Conservation (phyloP, 2,113 vertebrate genomes). For the Vulpes vulpes region DNA sequence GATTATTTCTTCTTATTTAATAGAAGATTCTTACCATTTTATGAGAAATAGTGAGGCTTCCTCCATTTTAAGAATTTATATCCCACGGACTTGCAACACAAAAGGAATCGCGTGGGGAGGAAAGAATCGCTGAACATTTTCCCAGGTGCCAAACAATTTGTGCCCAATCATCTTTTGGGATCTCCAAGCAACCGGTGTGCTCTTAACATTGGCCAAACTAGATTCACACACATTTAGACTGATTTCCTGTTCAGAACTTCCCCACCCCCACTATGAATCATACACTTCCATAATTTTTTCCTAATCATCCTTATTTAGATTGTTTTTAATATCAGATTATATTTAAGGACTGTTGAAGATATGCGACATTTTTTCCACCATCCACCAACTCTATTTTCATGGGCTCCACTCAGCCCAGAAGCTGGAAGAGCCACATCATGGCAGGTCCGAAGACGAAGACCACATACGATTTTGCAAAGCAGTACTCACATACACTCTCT, state of each 20-base stretch:
- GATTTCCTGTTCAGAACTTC: neutral
- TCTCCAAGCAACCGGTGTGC: neutral
- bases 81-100: neutral
- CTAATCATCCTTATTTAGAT: neutral
- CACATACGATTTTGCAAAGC: neutral
- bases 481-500: accelerated
- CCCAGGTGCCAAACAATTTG: too few relatives aligned
- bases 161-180: accelerated
- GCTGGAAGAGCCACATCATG: neutral
- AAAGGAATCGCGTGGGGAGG: neutral
- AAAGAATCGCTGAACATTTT: neutral
- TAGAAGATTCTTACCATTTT: neutral
- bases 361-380: accelerated
- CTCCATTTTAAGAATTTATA: neutral
- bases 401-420: neutral
- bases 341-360: neutral
- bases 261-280: neutral
- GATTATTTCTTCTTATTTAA: neutral
- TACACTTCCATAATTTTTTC: neutral
- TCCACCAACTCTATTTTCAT: neutral
- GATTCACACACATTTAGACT: too few relatives aligned
- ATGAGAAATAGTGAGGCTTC: neutral
- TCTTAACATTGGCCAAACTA: neutral
- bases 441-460: neutral
- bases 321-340: neutral